Evolutionary conservation across 1,140 invertebrate species (phyloP).

Genomic region (Episyrphus balteatus): DNA sequence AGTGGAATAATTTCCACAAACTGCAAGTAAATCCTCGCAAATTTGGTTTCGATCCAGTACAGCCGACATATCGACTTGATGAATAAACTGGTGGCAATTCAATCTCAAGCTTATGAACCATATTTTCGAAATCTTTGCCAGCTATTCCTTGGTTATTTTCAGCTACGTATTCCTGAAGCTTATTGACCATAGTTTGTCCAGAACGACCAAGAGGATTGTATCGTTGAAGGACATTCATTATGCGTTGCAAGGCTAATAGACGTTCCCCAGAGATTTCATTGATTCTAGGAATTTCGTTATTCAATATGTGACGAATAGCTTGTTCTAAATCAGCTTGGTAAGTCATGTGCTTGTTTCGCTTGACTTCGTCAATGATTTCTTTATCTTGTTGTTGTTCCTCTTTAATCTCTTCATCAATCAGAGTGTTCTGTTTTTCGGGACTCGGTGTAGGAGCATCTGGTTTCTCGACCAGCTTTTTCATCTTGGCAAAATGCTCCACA

Average conservation of each 20-base stretch:
- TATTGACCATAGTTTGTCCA: constrained; percentile 50
- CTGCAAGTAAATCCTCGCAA: constrained; percentile 89
- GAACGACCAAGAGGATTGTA: constrained; percentile 40
- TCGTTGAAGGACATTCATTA: constrained; percentile 54
- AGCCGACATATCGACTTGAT: constrained; percentile 47
- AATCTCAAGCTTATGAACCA: constrained; percentile 16
- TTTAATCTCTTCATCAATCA: no score
- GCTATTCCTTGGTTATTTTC: constrained; percentile 18
- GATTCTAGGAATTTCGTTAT: constrained; percentile 64
- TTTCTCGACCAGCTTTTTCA: constrained; percentile 25
- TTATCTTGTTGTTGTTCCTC: not conserved
- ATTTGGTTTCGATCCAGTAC: constrained; percentile 45
- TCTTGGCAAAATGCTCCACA: constrained; percentile 18
- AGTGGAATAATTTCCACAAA: constrained; percentile 92
- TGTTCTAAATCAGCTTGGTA: constrained; percentile 81
- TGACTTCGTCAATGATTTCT: constrained; percentile 19
- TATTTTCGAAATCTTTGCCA: constrained; percentile 23
- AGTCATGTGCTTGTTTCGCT: constrained; percentile 39
- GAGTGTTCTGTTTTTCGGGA: no score
- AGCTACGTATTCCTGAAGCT: constrained; percentile 20
- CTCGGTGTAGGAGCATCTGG: constrained; percentile 4
- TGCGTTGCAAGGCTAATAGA: constrained; percentile 59
- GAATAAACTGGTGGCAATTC: constrained; percentile 18
- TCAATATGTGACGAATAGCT: constrained; percentile 64
- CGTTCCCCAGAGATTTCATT: constrained; percentile 57